Evolutionary conservation across 2,113 vertebrate genomes (phyloP), one percentile per base, ranked within the genome.

Genomic region (Laterallus jamaicensis): DNA sequence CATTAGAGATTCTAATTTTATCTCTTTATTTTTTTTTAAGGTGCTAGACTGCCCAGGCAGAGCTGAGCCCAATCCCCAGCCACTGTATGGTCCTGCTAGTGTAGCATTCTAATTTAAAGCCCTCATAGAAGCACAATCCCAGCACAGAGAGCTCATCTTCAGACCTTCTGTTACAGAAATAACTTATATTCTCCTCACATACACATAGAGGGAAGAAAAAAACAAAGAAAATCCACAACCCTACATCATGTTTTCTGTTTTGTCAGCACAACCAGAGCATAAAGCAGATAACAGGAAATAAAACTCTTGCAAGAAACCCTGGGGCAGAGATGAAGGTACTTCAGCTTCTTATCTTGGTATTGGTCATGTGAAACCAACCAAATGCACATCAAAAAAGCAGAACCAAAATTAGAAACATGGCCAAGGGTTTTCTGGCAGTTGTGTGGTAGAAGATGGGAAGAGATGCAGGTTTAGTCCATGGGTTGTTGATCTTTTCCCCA

Each of bases 351-450:
- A 59, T 70, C 67, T 79, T 42, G 20, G 22, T 49, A 55, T 11
- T 0, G 0, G 18, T 13, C 15, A 35, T 4, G 19, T n/a, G 18
- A 74, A 92, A 52, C 13, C 28, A 86, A 68, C 11, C 17, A 58
- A 71, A 73, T 24, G 22, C 18, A 28, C 42, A 32, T 31, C 8
- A 7, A 8, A 0, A 1, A 86, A 40, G 35, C 32, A 89, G 49
- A 58, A 59, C 49, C 3, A 29, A 37, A 58, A 39, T 35, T 18
- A 52, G 35, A 63, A 12, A 13, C 35, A 39, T 39, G 37, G 64
- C 17, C 8, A 11, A 32, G 25, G 54, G 42, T 74, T 54, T 40
- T 37, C 40, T 0, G 1, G 15, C 20, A 39, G 40, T 2, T 1
- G 11, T 40, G 11, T 5, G 56, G 47, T 54, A 68, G 54, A 28